Percentiles rank a stretch among this genome's conserved stretches.
phyloP scores from a whole-genome alignment of 2,113 vertebrate genomes.

The Alectura lathami region DNA sequence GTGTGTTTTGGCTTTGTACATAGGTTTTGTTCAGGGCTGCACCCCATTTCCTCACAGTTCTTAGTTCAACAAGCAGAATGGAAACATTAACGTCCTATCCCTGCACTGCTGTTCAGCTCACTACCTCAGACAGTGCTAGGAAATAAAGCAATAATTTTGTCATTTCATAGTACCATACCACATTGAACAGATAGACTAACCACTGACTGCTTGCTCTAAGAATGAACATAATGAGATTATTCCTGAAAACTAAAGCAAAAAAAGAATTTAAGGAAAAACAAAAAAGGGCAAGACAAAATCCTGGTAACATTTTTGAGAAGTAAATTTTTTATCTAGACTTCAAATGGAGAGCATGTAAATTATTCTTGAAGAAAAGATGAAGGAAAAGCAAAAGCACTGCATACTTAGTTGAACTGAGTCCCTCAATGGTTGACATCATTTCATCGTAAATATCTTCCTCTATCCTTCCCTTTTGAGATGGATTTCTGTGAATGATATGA shows the following conservation, averaged over 20 bases:
- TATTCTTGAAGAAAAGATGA: not conserved
- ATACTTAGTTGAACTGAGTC: slow-evolving; percentile 91
- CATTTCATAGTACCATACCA: not conserved
- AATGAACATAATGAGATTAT: not conserved
- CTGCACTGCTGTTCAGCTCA: not conserved
- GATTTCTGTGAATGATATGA: slow-evolving; percentile 78
- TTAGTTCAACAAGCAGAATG: not conserved
- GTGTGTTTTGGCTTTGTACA: not conserved
- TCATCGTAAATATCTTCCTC: slow-evolving; percentile 93
- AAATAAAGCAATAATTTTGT: not conserved
- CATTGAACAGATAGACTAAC: not conserved
- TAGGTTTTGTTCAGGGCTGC: not conserved
- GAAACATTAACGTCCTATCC: not conserved
- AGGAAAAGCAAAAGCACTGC: not conserved
- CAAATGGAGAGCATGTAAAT: not conserved
- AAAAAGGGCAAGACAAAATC: not conserved
- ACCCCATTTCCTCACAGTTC: not conserved
- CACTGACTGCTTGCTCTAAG: not conserved
- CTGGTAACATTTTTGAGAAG: not conserved
- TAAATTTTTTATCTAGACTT: not conserved
- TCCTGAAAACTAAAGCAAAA: not conserved
- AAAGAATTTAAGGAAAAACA: not conserved
- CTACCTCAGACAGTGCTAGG: not conserved
- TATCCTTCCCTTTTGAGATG: slow-evolving; percentile 90
- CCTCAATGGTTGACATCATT: slow-evolving; percentile 94